Conservation (phyloP, 2,113 vertebrate species). For the Pluvianellus socialis region DNA sequence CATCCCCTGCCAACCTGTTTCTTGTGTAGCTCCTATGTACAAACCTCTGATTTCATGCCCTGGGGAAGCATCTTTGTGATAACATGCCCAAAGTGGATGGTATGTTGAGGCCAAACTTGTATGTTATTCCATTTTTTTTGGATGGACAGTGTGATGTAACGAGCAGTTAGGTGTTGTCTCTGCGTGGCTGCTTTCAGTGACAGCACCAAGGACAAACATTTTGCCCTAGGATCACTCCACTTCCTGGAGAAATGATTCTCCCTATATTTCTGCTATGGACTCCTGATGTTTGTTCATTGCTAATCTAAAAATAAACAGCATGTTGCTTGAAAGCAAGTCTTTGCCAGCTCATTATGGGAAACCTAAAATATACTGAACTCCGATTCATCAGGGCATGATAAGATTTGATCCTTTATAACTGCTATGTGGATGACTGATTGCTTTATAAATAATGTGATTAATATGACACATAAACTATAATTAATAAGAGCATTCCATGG, state of each 20-base stretch:
- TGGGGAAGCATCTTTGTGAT: neutral
- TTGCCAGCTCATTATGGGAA: neutral
- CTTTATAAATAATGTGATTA: conserved; percentile 8
- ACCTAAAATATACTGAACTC: neutral
- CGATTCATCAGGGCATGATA: conserved; percentile 1
- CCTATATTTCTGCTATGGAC: neutral
- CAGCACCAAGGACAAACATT: neutral
- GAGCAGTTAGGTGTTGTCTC: neutral
- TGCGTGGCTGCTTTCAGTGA: neutral
- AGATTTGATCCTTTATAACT: conserved; percentile 3
- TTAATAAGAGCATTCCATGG: neutral
- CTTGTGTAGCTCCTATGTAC: neutral
- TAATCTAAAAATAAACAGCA: neutral
- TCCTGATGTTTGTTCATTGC: neutral
- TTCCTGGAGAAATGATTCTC: neutral
- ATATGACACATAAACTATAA: neutral
- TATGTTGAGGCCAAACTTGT: neutral
- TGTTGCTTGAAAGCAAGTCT: neutral
- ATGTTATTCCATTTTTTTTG: neutral
- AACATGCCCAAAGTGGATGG: neutral
- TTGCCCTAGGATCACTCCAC: neutral
- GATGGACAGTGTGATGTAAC: neutral
- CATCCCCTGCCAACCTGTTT: neutral
- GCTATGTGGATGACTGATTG: neutral
- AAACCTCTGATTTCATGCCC: neutral